phyloP scores from a whole-genome alignment of 2,797 vertebrate genomes.

The Lophius americanus region DNA sequence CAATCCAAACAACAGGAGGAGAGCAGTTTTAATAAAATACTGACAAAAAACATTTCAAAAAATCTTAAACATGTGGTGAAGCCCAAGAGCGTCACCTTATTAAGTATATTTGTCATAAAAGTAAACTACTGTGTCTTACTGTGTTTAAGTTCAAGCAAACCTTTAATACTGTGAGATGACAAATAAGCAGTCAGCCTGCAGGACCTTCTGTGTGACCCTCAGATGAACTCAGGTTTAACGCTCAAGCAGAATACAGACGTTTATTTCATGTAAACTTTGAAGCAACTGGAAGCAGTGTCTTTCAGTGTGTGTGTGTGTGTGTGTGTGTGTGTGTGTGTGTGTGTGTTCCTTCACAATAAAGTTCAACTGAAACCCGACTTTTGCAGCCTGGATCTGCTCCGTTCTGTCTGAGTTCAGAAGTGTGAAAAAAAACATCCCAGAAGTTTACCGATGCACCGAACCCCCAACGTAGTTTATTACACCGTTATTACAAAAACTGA shows the following conservation, averaged over 20 bases:
- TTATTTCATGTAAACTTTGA: conserved; percentile 66
- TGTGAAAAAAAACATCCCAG: conserved; percentile 15
- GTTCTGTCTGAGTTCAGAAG: not conserved
- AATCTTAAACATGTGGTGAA: conserved; percentile 31
- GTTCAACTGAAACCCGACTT: not conserved
- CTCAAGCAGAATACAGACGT: conserved; percentile 54
- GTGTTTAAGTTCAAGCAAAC: conserved; percentile 17
- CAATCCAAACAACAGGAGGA: conserved; percentile 44
- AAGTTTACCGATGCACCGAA: not conserved
- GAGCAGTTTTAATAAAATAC: conserved; percentile 52
- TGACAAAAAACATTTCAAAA: conserved; percentile 14
- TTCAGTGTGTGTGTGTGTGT: conserved; percentile 4
- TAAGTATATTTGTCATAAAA: conserved; percentile 53
- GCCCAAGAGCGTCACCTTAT: conserved; percentile 31
- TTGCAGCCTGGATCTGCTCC: not conserved
- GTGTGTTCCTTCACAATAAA: conserved; percentile 1
- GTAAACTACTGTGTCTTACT: conserved; percentile 17
- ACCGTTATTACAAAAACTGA: no score
- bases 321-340: conserved; percentile 16
- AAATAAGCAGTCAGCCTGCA: conserved; percentile 25
- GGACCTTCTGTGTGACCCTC: conserved; percentile 19
- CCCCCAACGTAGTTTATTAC: not conserved
- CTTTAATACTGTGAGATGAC: not conserved
- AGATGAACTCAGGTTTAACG: conserved; percentile 6
- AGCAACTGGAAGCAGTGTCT: conserved; percentile 70